phyloP scores from a whole-genome alignment of 2,113 vertebrate genomes.

The Cercopithecus mona region DNA sequence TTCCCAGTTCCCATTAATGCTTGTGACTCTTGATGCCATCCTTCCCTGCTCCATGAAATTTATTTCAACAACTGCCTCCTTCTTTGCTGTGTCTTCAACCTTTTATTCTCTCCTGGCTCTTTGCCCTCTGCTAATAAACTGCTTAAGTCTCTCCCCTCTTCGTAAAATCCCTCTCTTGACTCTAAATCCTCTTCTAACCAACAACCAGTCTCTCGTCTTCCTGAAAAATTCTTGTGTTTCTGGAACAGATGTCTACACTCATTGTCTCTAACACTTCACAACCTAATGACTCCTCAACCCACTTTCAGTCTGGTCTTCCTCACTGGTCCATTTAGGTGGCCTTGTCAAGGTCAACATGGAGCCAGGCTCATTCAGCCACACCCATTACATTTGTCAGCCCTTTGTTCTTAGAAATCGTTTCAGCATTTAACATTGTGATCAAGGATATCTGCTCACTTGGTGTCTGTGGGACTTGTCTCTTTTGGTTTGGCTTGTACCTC shows the following conservation, averaged over 20 bases:
- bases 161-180: not conserved
- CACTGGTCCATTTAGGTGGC: not conserved
- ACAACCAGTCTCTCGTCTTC: not conserved
- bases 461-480: not conserved
- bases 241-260: not conserved
- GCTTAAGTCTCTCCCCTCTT: not conserved
- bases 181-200: not conserved
- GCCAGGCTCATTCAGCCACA: not conserved
- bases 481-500: not conserved
- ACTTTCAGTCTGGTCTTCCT: not conserved
- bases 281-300: not conserved
- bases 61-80: not conserved
- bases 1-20: not conserved
- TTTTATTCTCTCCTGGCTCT: not conserved
- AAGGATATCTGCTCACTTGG: not conserved
- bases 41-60: not conserved
- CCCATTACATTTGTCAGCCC: not conserved
- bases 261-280: not conserved
- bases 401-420: not conserved
- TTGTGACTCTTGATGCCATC: not conserved
- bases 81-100: not conserved
- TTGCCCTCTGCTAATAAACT: not conserved
- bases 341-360: not conserved
- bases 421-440: not conserved
- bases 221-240: not conserved